Conservation (phyloP, 2,113 vertebrate species). For the human region DNA sequence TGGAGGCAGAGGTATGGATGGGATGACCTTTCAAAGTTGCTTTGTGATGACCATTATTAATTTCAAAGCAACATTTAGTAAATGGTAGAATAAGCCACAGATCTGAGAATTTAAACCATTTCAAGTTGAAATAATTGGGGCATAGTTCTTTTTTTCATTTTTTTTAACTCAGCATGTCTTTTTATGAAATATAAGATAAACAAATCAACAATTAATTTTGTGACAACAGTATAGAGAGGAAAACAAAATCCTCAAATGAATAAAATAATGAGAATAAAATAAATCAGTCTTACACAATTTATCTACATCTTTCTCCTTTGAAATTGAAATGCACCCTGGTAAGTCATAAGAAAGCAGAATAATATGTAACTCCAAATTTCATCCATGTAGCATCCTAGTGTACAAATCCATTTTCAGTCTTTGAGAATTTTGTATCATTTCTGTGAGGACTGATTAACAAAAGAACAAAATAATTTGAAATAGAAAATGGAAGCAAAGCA, state of each 20-base stretch:
- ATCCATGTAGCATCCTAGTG: background rate
- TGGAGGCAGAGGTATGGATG: background rate
- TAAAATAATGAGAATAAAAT: background rate
- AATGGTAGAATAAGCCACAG: background rate
- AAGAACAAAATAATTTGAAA: conserved; percentile 26
- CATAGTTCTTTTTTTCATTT: background rate
- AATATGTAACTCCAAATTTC: background rate
- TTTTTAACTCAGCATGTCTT: background rate
- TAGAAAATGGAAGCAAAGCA: background rate
- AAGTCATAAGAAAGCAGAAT: background rate
- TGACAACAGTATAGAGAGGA: conserved; percentile 42
- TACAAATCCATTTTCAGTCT: background rate
- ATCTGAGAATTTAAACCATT: background rate
- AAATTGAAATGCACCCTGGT: background rate
- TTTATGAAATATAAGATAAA: conserved; percentile 45
- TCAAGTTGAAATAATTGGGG: conserved; percentile 51
- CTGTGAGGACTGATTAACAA: background rate
- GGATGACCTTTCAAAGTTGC: conserved; percentile 3
- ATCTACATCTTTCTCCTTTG: background rate
- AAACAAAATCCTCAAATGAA: conserved; percentile 12
- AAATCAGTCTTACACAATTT: background rate
- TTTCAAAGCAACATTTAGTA: conserved; percentile 35
- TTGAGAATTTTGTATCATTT: background rate
- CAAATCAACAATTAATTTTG: conserved; percentile 25
- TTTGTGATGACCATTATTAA: background rate